Percentiles rank a stretch among this genome's conserved stretches.
Evolutionary conservation across 2,888 invertebrate genomes (phyloP).

Genomic region (Spicauda simplicius): DNA sequence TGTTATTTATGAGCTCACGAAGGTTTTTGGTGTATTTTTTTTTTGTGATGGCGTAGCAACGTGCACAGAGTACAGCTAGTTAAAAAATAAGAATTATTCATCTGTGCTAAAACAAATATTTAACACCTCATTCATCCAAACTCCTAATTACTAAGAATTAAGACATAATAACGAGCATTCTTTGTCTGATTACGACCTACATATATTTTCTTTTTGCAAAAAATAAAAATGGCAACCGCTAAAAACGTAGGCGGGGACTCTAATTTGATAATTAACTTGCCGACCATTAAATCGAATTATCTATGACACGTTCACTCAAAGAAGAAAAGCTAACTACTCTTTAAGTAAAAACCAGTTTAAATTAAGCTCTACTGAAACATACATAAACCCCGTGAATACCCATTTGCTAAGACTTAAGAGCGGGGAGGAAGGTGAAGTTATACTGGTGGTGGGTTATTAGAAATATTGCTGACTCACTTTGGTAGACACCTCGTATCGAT

Average conservation of each 20-base stretch:
- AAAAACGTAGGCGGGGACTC: slow-evolving; percentile 39
- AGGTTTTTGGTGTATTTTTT: too few species aligned
- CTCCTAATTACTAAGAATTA: not conserved
- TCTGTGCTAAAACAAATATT: too few species aligned
- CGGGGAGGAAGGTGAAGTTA: slow-evolving; percentile 45
- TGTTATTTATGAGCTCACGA: too few species aligned
- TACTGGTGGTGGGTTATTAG: slow-evolving; percentile 54
- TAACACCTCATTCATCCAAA: too few species aligned
- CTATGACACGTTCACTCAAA: slow-evolving; percentile 79
- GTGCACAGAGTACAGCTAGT: too few species aligned
- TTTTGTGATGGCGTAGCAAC: too few species aligned
- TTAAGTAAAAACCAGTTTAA: slow-evolving; percentile 62
- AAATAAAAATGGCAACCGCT: slow-evolving; percentile 12
- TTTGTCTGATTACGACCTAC: not conserved
- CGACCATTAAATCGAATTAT: slow-evolving; percentile 81
- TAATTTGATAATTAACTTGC: slow-evolving; percentile 80
- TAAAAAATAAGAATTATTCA: too few species aligned
- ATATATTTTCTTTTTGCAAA: slow-evolving; percentile 11
- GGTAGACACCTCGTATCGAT: slow-evolving; percentile 54
- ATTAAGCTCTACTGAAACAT: slow-evolving; percentile 45
- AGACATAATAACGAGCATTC: not conserved
- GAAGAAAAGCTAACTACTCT: slow-evolving; percentile 78
- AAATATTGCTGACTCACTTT: slow-evolving; percentile 70
- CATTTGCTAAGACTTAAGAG: slow-evolving; percentile 15
- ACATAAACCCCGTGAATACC: slow-evolving; percentile 16